Conservation (phyloP, 1,140 invertebrate genomes). For the Scaptomyza graminum region DNA sequence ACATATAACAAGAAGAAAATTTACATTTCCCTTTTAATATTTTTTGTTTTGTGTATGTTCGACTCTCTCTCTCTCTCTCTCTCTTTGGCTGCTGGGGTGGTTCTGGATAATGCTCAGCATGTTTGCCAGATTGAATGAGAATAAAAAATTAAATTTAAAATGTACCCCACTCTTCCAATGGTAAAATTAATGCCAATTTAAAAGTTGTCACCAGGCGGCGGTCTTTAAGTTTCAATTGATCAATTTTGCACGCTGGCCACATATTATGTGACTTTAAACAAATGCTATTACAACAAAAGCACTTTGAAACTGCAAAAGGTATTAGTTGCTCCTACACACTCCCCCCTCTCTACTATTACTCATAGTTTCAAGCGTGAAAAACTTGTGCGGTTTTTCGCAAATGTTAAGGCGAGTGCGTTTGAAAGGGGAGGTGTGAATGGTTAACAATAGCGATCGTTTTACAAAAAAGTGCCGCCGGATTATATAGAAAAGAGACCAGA, state of each 20-base stretch:
- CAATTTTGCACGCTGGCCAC: constrained; percentile 39
- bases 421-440: not conserved
- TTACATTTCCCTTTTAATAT: constrained; percentile 67
- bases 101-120: constrained; percentile 69
- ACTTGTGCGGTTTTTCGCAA: constrained; percentile 29
- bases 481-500: constrained; percentile 20
- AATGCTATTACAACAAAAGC: constrained; percentile 37
- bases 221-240: constrained; percentile 15
- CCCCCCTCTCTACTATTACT: not conserved
- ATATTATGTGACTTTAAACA: constrained; percentile 34
- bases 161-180: constrained; percentile 6
- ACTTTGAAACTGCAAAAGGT: constrained; percentile 2
- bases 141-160: constrained; percentile 76
- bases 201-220: constrained; percentile 33
- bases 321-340: constrained; percentile 2
- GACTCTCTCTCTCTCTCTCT: not conserved
- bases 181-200: constrained; percentile 60
- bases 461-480: constrained; percentile 33
- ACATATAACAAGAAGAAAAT: constrained; percentile 45
- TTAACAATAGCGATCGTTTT: constrained; percentile 31
- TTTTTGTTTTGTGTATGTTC: not conserved
- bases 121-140: constrained; percentile 79
- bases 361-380: constrained; percentile 23
- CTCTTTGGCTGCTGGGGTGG: constrained; percentile 19
- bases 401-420: not conserved